Evolutionary conservation across 2,113 vertebrate species (phyloP).

Genomic region (Peromyscus maniculatus): DNA sequence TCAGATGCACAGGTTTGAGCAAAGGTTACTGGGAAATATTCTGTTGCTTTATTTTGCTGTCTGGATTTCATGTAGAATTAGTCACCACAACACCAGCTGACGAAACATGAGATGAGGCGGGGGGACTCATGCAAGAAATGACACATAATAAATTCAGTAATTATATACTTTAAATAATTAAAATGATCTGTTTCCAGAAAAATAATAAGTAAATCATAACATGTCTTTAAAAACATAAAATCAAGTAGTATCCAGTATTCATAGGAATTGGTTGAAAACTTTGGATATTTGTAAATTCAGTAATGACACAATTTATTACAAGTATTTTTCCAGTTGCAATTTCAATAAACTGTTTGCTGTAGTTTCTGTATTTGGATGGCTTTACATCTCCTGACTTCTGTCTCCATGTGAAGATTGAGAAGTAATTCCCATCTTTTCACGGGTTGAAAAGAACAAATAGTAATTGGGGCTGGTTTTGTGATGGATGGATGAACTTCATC

Average conservation of each 20-base stretch:
- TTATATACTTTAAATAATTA: background rate
- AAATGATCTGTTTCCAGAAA: background rate
- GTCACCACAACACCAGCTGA: background rate
- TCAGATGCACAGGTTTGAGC: background rate
- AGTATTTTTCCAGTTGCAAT: conserved; percentile 11
- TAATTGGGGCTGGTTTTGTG: conserved; percentile 65
- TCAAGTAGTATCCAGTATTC: background rate
- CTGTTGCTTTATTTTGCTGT: background rate
- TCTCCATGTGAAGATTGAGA: background rate
- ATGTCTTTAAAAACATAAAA: background rate
- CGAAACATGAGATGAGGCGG: background rate
- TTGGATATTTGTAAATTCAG: conserved; percentile 3
- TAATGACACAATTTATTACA: background rate
- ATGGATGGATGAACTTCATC: conserved; percentile 46
- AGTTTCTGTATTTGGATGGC: background rate
- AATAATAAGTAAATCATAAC: background rate
- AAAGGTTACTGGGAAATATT: background rate
- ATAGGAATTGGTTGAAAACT: background rate
- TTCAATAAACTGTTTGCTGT: background rate
- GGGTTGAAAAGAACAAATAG: conserved; percentile 59
- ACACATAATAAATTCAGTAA: background rate
- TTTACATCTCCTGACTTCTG: background rate
- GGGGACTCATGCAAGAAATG: background rate
- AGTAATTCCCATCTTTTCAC: background rate
- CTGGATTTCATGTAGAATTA: background rate